phyloP scores from a whole-genome alignment of 2,888 invertebrate species.

The Anorthoa munda region DNA sequence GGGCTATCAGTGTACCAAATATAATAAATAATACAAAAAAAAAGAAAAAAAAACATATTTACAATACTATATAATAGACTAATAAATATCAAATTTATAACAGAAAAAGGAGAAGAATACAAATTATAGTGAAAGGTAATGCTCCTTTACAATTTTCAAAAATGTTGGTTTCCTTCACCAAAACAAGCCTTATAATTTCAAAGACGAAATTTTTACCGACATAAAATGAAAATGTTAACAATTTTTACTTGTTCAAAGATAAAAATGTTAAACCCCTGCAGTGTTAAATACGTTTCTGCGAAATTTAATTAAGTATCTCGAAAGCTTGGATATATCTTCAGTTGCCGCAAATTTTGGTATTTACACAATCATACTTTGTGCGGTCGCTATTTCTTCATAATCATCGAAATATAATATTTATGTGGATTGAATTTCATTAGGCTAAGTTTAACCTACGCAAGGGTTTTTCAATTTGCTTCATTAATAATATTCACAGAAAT shows the following conservation, averaged over 20 bases:
- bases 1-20: no score
- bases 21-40: no score
- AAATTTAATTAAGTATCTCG: constrained; percentile 49
- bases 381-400: constrained; percentile 13
- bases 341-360: constrained; percentile 32
- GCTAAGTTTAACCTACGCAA: not conserved
- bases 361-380: constrained; percentile 38
- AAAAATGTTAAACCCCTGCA: constrained; percentile 28
- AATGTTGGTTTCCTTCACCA: no score
- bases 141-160: no score
- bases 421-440: not conserved
- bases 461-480: no score
- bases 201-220: constrained; percentile 27
- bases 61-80: no score
- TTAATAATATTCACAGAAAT: no score
- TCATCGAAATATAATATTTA: constrained; percentile 17
- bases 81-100: no score
- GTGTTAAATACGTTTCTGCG: constrained; percentile 43
- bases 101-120: no score
- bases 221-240: constrained; percentile 42
- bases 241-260: constrained; percentile 33
- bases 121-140: no score
- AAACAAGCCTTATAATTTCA: constrained; percentile 34
- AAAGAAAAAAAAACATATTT: no score
- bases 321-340: constrained; percentile 31